Base-by-base conservation (phyloP, 1,140 invertebrate species). In the Heliconius hewitsoni region DNA sequence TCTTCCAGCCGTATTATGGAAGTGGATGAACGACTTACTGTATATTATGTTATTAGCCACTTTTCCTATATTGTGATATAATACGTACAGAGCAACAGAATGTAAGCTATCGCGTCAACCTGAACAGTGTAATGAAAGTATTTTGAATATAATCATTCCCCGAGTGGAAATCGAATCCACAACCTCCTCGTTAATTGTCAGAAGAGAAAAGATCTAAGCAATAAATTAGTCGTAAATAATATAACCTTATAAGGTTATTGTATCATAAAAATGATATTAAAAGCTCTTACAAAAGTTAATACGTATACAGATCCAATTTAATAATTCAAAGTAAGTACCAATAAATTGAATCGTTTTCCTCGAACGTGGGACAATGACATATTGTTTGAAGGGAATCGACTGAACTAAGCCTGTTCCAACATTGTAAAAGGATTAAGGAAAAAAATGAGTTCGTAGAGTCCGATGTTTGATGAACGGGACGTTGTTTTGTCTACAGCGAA, bases 341-440 rank as follows among this genome's bases (percentile, higher is more conserved):
- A 66, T 66, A 66, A 66, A 66, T 66, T 27, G 27, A 30, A 66
- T 66, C 60, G 60, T 66, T 66, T 66, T 66, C 60, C 60, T 66
- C 60, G 27, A 30, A 23, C 60, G 60, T 66, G 60, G 60, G 27
- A 66, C 60, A 66, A 66, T 66, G 60, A 66, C 60, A 30, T 9
- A 66, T 66, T 66, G 60, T 66, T 66, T 66, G 60, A 3, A 30
- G 23, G 11, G 60, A 66, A 66, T 66, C 60, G 60, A 66, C 60
- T 30, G 60, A 66, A 66, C 60, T 66, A 66, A 66, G 60, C 60
- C 60, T 66, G 60, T 66, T 66, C 13, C 60, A 66, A 66, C 60
- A 30, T 30, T 66, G 60, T 66, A 9, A 66, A 66, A 5, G 60
- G 60, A 66, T 66, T 66, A 66, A 66, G n/a, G 60, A 66, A 66